Base-by-base conservation (phyloP, 2,797 vertebrate species). In the Adrianichthys oophorus region DNA sequence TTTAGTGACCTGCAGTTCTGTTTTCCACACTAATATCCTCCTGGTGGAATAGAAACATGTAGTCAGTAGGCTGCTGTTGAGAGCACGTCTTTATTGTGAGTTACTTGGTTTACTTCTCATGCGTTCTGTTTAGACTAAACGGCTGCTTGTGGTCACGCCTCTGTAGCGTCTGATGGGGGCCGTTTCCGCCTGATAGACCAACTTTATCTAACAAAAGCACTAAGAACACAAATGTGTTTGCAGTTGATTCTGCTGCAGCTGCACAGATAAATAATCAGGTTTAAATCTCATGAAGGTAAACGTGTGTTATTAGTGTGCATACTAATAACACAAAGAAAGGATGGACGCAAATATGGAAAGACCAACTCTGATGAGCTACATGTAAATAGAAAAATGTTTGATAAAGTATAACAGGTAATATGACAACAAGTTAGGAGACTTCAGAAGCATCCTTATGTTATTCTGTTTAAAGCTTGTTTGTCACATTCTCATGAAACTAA, bases 71-170 rank as follows among this genome's bases (percentile, higher is more conserved):
- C 29, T 29, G 29, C 8, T 29, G 29, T 7, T 29, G 29, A 29
- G 29, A 29, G 29, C 29, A 29, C 7, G 29, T 32, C 29, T 32
- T 32, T 53, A 69, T 68, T 64, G 65, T 69, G 54, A 62, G 72
- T 80, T 70, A 68, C 44, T 44, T 51, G 48, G 63, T 17, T 75
- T 53, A 65, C 68, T 32, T 10, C 29, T 32, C 59, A 65, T 63
- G 53, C 23, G 32, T 66, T 74, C 68, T 59, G 72, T 79, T 74
- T 66, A 41, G 68, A 62, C 55, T 77, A 62, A 82, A 70, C 64
- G 19, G 70, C 50, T 65, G 70, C 75, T 59, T 65, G 66, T 63
- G 63, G 69, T 65, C 65, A 65, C 26, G 43, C 43, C 3, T n/a
- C 56, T 24, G 16, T 46, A 59, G 62, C 68, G 43, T 32, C 64